Percentiles rank a stretch among this genome's conserved stretches.
phyloP scores from a whole-genome alignment of 2,888 invertebrate genomes.

The Thereva unica region DNA sequence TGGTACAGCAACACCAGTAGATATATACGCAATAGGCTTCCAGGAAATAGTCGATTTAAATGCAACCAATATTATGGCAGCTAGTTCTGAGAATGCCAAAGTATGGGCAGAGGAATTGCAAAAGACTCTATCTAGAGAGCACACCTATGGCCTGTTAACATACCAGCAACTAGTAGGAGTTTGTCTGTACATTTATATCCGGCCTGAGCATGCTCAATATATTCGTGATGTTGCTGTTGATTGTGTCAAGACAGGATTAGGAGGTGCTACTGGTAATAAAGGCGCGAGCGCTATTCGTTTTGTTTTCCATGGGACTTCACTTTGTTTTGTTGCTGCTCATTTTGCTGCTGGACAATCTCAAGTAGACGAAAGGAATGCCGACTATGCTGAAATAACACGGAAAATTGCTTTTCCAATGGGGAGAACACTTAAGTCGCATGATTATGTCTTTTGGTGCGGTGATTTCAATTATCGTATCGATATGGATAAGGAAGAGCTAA shows the following conservation, averaged over 20 bases:
- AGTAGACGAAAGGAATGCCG: constrained; percentile 91
- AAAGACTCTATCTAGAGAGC: constrained; percentile 82
- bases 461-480: constrained; percentile 99
- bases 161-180: constrained; percentile 97
- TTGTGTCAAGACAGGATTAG: constrained; percentile 96
- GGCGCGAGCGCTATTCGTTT: constrained; percentile 93
- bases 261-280: constrained; percentile 96
- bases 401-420: constrained; percentile 92
- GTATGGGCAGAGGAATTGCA: constrained; percentile 95
- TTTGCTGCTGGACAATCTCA: constrained; percentile 99
- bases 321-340: constrained; percentile 98
- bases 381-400: constrained; percentile 92
- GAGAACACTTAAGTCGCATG: constrained; percentile 89
- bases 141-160: constrained; percentile 88
- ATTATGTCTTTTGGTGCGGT: constrained; percentile 99
- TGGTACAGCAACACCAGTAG: constrained; percentile 64
- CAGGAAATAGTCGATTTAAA: constrained; percentile 99
- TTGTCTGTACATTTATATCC: constrained; percentile 91
- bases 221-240: constrained; percentile 93
- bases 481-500: constrained; percentile 91
- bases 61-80: constrained; percentile 97
- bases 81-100: constrained; percentile 87
- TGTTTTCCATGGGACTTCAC: constrained; percentile 87
- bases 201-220: constrained; percentile 84
- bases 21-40: constrained; percentile 97